Evolutionary conservation across 2,113 vertebrate species (phyloP), one percentile per base, ranked within the genome.

Genomic region (Halcyon malimbica): DNA sequence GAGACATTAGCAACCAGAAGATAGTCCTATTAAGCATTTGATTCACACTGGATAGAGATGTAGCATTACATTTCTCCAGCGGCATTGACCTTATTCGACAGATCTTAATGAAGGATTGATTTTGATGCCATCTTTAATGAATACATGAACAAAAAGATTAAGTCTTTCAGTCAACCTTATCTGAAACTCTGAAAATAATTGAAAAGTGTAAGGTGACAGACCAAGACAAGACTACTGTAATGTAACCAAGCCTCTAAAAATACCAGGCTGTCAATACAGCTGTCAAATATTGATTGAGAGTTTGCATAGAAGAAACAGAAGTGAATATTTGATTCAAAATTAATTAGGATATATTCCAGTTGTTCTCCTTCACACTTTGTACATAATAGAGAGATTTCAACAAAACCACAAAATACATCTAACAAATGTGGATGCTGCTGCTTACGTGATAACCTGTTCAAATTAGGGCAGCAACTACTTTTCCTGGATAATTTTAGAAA

Each of bases 41-140:
- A 78, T 92, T 90, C 73, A 90, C 77, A 75, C 35, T 1, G 5
- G 11, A 75, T 25, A 79, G 85, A 87, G 42, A 81, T 51, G 16
- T 42, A 81, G 79, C 9, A 1, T 75, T 75, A 60, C 35, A 57
- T 78, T 90, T 77, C 29, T 74, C 42, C 28, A 74, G 56, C 42
- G 96, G 74, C 67, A 28, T 2, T 73, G 63, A 44, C 67, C 74
- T 91, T 81, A 71, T 65, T 89, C 91, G 82, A 64, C 42, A 79
- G 56, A 71, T 87, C 57, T 81, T 89, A 96, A 92, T 82, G 87
- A 93, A 93, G 56, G 44, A 96, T 87, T 89, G 77, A 93, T 94
- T 95, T 81, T 78, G 51, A 89, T 94, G 84, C 53, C 44, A 64
- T 68, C 56, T 87, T 90, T 87, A 94, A 92, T 89, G 86, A 89